Conservation (phyloP, 2,888 invertebrate genomes). For the Diaperis boleti region DNA sequence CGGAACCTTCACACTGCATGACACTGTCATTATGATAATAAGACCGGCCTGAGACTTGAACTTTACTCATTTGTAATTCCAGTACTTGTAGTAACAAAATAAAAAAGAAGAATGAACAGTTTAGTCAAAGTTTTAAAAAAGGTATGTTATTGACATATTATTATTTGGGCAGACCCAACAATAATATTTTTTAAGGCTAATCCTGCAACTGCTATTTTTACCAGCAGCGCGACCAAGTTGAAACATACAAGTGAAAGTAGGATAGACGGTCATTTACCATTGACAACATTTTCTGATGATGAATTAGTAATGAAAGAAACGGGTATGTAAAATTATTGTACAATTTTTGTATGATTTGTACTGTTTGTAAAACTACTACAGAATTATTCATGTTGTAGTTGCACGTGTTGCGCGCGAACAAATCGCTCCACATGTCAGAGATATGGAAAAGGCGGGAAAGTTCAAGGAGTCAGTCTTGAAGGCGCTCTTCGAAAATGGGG, state of each 20-base stretch:
- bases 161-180: not conserved
- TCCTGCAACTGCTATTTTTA: not conserved
- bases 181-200: not conserved
- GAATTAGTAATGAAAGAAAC: conserved; percentile 93
- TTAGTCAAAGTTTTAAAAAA: conserved; percentile 4
- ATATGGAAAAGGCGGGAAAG: conserved; percentile 90
- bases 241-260: no score
- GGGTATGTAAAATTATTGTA: conserved; percentile 75
- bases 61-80: no score
- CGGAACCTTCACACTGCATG: no score
- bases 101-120: conserved; percentile 15
- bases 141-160: not conserved
- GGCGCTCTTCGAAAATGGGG: conserved; percentile 90
- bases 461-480: conserved; percentile 82
- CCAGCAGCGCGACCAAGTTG: not conserved
- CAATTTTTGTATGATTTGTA: no score
- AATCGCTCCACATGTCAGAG: conserved; percentile 85
- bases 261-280: conserved; percentile 71
- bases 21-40: no score
- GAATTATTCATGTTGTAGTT: conserved; percentile 25
- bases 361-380: not conserved
- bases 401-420: conserved; percentile 87
- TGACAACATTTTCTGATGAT: conserved; percentile 89
- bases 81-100: no score
- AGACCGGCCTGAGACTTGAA: no score